Evolutionary conservation across 2,797 vertebrate species (phyloP), one percentile per base, ranked within the genome.

Genomic region (Anguilla megastoma): DNA sequence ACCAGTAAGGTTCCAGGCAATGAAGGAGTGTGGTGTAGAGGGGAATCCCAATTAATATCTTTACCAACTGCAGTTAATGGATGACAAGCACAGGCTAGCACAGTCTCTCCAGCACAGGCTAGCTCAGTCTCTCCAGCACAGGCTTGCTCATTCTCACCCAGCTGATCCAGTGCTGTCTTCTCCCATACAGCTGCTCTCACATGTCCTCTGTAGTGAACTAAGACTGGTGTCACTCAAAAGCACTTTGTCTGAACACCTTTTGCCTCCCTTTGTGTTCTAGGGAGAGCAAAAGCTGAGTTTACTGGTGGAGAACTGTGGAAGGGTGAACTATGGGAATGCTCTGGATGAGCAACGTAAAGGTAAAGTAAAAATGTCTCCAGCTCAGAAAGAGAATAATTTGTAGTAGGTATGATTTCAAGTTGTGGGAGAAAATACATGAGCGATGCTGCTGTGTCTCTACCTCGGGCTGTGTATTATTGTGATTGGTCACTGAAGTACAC

Each of bases 341-440:
- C 90, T 99, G 86, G 95, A 98, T 27, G 92, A 96, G 6, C 98
- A 99, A 84, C 96, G 96, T 86, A 99, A 99, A 97, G 98, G 98
- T 97, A 90, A 87, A 36, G 66, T 54, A 24, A 84, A 41, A 54
- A 24, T 27, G 1, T 16, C 66, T 30, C 36, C n/a, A 82, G 79
- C 18, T n/a, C 18, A 18, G 79, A 0, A n/a, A 30, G 24, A 2
- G 5, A 48, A n/a, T 2, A 82, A 21, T 48, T 82, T 48, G 18
- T 8, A 9, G 45, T n/a, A 48, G 21, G 18, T 82, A 82, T 16
- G 7, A 36, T 79, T 79, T 50, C 24, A 45, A 10, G 33, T 41
- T 18, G 21, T 76, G 41, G 10, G 41, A 33, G 66, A 8, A 6
- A 69, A 69, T 69, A 2, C 21, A 63, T 63, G 12, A 21, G 58